Conservation (phyloP, 2,797 vertebrate species). For the Anguilla megastoma region DNA sequence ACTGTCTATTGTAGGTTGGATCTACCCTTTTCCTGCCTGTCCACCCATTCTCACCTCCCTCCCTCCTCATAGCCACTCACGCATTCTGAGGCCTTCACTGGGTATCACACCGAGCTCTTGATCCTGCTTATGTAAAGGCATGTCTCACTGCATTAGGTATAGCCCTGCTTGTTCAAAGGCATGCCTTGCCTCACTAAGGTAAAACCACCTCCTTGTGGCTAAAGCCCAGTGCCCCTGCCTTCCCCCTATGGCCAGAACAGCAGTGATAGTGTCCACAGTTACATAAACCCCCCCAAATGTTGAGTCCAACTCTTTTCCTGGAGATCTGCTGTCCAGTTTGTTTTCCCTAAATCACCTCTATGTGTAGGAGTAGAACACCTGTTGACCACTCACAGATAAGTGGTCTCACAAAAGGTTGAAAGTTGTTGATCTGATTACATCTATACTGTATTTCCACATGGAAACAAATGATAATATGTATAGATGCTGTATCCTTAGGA, state of each 20-base stretch:
- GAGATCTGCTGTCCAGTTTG: background rate
- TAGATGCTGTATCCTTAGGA: background rate
- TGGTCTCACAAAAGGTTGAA: background rate
- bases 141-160: background rate
- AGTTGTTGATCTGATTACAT: background rate
- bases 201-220: background rate
- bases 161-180: constrained; percentile 3
- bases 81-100: constrained; percentile 12
- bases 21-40: constrained; percentile 22
- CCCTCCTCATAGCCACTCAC: constrained; percentile 10
- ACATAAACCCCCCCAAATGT: background rate
- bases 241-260: background rate
- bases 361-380: background rate
- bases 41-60: background rate
- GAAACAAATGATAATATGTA: background rate
- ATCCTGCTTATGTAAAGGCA: background rate
- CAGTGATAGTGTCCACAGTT: background rate
- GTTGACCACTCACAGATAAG: background rate
- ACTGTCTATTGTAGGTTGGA: constrained; percentile 77
- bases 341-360: background rate
- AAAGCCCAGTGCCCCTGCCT: background rate
- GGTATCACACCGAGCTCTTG: background rate
- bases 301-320: background rate
- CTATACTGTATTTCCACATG: background rate
- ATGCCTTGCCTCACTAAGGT: background rate